Percentiles rank a stretch among this genome's conserved stretches.
phyloP scores from a whole-genome alignment of 2,888 invertebrate species.

The Chamaedrilus cognettii region DNA sequence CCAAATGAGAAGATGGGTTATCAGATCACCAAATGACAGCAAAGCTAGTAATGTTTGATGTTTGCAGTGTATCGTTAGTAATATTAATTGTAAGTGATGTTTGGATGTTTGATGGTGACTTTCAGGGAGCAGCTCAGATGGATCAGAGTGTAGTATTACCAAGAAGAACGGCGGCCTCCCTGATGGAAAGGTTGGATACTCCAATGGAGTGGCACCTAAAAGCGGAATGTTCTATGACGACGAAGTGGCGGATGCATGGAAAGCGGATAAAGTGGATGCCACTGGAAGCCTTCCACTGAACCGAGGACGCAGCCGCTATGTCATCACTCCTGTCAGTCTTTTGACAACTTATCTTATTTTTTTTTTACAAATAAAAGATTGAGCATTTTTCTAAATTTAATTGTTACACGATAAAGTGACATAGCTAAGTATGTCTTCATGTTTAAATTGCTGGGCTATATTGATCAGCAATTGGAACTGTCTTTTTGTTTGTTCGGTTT shows the following conservation, averaged over 20 bases:
- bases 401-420: no score
- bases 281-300: neutral
- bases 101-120: neutral
- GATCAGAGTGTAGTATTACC: slow-evolving; percentile 12
- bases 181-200: slow-evolving; percentile 1
- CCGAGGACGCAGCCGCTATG: neutral
- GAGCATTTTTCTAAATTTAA: no score
- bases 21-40: no score
- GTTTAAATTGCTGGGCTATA: no score
- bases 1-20: no score
- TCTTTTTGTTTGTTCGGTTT: no score
- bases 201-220: neutral
- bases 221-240: neutral
- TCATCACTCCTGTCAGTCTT: slow-evolving; percentile 1
- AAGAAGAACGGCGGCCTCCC: slow-evolving; percentile 5
- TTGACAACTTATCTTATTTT: no score
- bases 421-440: no score
- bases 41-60: neutral
- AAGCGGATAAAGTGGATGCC: slow-evolving; percentile 7
- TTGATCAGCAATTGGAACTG: no score
- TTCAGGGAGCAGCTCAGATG: no score
- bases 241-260: neutral
- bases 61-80: neutral
- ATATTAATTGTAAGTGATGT: neutral
- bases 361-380: no score